Evolutionary conservation across 2,888 invertebrate species (phyloP), one percentile per base, ranked within the genome.

Genomic region (Idaea straminata): DNA sequence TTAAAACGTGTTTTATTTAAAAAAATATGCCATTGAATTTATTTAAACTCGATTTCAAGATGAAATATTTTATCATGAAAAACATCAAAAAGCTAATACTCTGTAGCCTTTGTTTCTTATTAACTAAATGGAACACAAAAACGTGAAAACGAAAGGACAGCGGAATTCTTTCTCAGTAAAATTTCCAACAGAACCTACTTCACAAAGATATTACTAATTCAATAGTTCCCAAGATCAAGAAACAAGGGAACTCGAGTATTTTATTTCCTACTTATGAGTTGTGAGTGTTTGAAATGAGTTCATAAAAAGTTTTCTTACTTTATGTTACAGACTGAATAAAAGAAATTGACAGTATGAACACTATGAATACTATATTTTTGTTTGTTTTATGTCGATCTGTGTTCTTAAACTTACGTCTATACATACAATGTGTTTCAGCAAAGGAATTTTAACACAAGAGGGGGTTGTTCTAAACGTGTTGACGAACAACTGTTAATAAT

Each of bases 131-230:
- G 36, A 36, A 5, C 10, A 47, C 47, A 47, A 47, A 47, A 25
- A 25, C 25, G 25, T 25, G 36, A 36, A 5, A 7, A 47, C 47
- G 13, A 47, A 47, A 47, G 47, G 47, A 47, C 10, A 47, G 47
- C 47, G 13, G 13, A 47, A 47, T 7, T 0, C 47, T 36, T 5
- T 7, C 36, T 36, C 63, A 70, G 73, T 70, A 67, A 75, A 80
- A 74, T 76, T 74, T 73, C 66, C 62, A 71, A 74, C 69, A 74
- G 63, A 71, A 36, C 36, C 36, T 65, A 65, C 67, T 69, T 67
- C 72, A 64, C 65, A 62, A 61, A 64, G 68, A 73, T 77, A 74
- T 76, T 25, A 25, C 71, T 75, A 76, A 80, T 79, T 78, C 76
- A 77, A 71, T 73, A 76, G 72, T 74, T 73, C 64, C 70, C 68